Evolutionary conservation across 1,140 invertebrate species (phyloP).

Genomic region (Lucilia cuprina): DNA sequence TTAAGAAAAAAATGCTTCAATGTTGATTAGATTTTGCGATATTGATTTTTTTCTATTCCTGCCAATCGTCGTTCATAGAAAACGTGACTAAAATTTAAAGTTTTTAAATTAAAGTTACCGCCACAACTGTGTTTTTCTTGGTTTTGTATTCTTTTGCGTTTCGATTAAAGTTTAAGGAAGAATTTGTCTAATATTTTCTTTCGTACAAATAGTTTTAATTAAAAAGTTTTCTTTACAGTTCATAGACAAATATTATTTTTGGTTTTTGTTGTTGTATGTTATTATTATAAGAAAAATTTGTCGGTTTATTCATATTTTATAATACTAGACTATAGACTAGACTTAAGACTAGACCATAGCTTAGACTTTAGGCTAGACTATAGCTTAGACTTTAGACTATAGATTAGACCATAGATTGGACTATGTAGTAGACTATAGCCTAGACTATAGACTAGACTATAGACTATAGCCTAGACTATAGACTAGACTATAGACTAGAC

Average conservation of each 20-base stretch:
- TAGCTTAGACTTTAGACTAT: too few species aligned
- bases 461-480: too few species aligned
- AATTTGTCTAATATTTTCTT: not conserved
- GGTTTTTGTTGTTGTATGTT: not conserved
- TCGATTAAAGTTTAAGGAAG: not conserved
- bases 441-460: too few species aligned
- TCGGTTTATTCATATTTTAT: too few species aligned
- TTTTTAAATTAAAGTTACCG: not conserved
- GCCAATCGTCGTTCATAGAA: conserved; percentile 1
- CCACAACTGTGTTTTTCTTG: not conserved
- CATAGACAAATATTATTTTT: not conserved
- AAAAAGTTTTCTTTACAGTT: not conserved
- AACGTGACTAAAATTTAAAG: conserved; percentile 9
- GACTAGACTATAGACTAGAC: too few species aligned
- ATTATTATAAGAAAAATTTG: not conserved
- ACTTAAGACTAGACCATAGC: too few species aligned
- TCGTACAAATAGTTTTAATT: not conserved
- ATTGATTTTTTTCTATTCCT: not conserved
- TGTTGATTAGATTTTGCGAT: not conserved
- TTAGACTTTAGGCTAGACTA: too few species aligned
- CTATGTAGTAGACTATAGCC: too few species aligned
- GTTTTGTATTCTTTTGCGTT: not conserved
- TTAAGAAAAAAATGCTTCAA: not conserved
- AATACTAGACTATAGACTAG: too few species aligned
- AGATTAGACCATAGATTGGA: too few species aligned